These are phyloP conservation scores for Sphaerophoria rueppellii DNA, from an alignment of 2,888 invertebrate genomes.

Conservation along the genomic window DNA sequence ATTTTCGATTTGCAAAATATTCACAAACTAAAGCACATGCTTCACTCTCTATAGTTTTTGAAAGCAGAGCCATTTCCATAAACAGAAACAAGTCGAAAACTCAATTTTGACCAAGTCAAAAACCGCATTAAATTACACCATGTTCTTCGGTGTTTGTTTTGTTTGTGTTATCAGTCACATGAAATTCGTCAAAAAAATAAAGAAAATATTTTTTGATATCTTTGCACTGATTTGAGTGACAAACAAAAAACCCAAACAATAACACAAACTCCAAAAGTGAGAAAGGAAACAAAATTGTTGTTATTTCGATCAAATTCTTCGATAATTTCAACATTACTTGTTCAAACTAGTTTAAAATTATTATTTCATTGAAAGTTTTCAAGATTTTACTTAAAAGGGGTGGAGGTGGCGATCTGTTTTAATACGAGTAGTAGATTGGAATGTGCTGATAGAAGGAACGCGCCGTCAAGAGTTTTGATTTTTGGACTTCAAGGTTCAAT, in stretches of 20 bases:
- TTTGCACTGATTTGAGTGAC: slow-evolving; percentile 4
- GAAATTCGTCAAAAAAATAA: not conserved
- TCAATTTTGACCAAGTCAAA: too few species aligned
- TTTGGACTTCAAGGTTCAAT: too few species aligned
- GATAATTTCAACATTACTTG: not conserved
- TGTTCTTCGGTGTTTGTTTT: not conserved
- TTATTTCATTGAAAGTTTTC: too few species aligned
- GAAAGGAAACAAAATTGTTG: not conserved
- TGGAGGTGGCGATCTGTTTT: too few species aligned
- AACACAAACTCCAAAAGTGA: not conserved
- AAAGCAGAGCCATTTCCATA: too few species aligned
- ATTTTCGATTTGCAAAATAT: not conserved
- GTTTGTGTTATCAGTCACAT: slow-evolving; percentile 4
- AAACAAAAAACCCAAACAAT: not conserved
- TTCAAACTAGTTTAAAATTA: too few species aligned
- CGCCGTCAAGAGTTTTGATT: too few species aligned
- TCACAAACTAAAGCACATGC: slow-evolving; percentile 15
- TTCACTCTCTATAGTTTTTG: not conserved
- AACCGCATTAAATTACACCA: too few species aligned
- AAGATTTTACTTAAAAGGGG: too few species aligned
- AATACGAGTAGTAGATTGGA: too few species aligned
- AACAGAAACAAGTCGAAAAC: too few species aligned
- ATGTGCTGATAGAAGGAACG: too few species aligned
- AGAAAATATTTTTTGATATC: slow-evolving; percentile 18
- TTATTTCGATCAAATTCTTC: not conserved